Evolutionary conservation across 2,113 vertebrate genomes (phyloP).

Genomic region (Triplophysa rosa): DNA sequence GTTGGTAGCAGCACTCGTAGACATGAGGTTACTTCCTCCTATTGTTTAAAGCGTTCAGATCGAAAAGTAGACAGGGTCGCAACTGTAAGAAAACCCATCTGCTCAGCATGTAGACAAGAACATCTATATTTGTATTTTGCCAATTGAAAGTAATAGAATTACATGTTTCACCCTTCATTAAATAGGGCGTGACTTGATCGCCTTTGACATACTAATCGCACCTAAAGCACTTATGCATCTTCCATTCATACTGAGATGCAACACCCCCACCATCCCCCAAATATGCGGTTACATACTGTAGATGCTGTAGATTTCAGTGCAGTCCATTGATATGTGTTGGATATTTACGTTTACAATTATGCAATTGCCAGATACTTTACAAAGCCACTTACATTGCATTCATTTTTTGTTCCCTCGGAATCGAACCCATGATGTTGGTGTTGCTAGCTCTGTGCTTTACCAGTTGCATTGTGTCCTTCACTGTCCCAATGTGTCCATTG

Average conservation of each 20-base stretch:
- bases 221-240: constrained; percentile 25
- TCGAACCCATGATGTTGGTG: too few relatives aligned
- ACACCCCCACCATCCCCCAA: not conserved
- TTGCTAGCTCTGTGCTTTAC: too few relatives aligned
- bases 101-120: constrained; percentile 29
- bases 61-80: constrained; percentile 52
- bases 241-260: constrained; percentile 14
- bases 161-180: constrained; percentile 6
- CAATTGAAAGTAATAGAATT: not conserved
- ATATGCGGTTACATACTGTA: not conserved
- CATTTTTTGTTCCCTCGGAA: too few relatives aligned
- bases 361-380: too few relatives aligned
- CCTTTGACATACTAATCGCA: constrained; percentile 17
- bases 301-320: not conserved
- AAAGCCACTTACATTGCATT: too few relatives aligned
- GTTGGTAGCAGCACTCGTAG: constrained; percentile 51
- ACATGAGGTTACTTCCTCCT: constrained; percentile 55
- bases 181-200: constrained; percentile 25
- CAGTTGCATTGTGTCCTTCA: too few relatives aligned
- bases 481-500: constrained; percentile 2
- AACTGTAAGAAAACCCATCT: constrained; percentile 50
- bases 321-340: not conserved
- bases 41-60: constrained; percentile 55
- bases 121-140: not conserved
- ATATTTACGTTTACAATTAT: not conserved